A percentile compares a stretch with the other conserved stretches of the same genome.
Evolutionary conservation across 2,113 vertebrate genomes (phyloP).

Genomic region (Panurus biarmicus): DNA sequence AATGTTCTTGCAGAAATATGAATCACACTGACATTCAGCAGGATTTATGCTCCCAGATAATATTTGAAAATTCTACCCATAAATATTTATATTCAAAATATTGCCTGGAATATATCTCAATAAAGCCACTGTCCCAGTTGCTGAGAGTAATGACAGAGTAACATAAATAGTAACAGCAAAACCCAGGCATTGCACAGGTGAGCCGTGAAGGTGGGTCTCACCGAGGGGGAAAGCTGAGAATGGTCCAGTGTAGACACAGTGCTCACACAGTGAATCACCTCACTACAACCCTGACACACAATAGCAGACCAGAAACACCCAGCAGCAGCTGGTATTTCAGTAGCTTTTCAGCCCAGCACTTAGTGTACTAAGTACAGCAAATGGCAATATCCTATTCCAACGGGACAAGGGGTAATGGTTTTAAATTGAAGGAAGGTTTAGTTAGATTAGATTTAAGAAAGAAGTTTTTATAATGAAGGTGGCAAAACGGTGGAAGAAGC

Average conservation of each 20-base stretch:
- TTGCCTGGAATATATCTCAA: constrained; percentile 30
- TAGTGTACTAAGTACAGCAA: not conserved
- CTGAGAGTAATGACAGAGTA: not conserved
- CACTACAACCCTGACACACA: not conserved
- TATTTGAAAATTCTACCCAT: constrained; percentile 7
- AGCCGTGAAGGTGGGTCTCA: not conserved
- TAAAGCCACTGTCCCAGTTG: not conserved
- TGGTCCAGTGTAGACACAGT: not conserved
- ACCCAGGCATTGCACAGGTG: not conserved
- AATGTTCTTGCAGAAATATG: not conserved
- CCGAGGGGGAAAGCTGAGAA: not conserved
- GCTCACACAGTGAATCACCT: not conserved
- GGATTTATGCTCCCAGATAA: constrained; percentile 11
- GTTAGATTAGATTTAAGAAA: not conserved
- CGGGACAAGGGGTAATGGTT: not conserved
- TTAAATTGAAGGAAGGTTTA: not conserved
- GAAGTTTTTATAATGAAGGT: not conserved
- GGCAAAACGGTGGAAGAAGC: not conserved
- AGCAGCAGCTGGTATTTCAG: not conserved
- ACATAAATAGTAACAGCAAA: not conserved
- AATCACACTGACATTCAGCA: constrained; percentile 25
- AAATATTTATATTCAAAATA: constrained; percentile 52
- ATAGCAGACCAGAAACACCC: not conserved
- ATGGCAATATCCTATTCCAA: not conserved
- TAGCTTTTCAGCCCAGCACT: not conserved